Evolutionary conservation across 2,888 invertebrate species (phyloP).

Genomic region (Pterostichus madidus): DNA sequence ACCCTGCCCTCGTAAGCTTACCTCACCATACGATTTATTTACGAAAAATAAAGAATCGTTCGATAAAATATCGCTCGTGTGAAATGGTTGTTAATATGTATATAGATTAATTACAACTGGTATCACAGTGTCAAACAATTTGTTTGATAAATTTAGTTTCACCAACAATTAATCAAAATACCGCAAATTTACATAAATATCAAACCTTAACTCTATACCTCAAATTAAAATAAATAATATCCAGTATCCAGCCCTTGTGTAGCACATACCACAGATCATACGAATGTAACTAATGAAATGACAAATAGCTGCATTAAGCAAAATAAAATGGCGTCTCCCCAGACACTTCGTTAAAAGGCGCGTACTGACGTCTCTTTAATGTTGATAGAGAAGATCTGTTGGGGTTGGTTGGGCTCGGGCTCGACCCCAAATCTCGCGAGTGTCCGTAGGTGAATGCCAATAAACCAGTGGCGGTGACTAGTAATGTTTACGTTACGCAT

Average conservation of each 20-base stretch:
- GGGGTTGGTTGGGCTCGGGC: background rate
- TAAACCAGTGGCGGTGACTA: conserved; percentile 43
- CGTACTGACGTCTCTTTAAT: background rate
- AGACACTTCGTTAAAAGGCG: conserved; percentile 7
- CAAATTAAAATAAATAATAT: conserved; percentile 31
- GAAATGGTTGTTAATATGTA: too few relatives aligned
- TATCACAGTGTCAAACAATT: too few relatives aligned
- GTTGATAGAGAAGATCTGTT: conserved; percentile 30
- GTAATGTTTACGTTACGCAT: conserved; percentile 70
- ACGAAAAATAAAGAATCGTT: too few relatives aligned
- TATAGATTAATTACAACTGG: too few relatives aligned
- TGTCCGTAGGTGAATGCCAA: conserved; percentile 39
- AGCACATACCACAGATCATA: background rate
- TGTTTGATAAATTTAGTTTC: too few relatives aligned
- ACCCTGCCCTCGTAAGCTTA: too few relatives aligned
- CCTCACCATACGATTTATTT: too few relatives aligned
- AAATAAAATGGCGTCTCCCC: conserved; percentile 38
- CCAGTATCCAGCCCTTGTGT: background rate
- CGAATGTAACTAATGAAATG: conserved; percentile 24
- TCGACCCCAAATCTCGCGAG: conserved; percentile 15
- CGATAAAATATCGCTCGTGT: too few relatives aligned
- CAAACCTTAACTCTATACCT: conserved; percentile 1
- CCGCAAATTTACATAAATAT: conserved; percentile 7
- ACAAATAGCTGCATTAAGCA: conserved; percentile 27
- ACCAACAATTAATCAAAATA: too few relatives aligned